Evolutionary conservation across 1,140 invertebrate species (phyloP).

Genomic region (Drosophila grimshawi): DNA sequence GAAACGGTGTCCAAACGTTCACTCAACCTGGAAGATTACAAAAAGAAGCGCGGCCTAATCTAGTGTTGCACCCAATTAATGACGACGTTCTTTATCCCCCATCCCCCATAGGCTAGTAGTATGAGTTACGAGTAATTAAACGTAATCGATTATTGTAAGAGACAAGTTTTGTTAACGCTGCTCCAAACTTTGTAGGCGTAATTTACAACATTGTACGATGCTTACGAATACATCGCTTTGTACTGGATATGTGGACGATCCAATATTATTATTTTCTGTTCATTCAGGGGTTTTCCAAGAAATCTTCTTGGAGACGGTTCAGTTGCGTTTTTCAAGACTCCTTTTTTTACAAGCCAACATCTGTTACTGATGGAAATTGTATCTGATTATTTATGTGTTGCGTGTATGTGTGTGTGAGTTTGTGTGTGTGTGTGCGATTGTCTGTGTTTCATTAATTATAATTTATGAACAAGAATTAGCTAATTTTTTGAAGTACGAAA

Average conservation of each 20-base stretch:
- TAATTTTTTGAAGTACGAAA: conserved; percentile 18
- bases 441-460: conserved; percentile 12
- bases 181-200: conserved; percentile 28
- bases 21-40: conserved; percentile 98
- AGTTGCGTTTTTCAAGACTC: neutral
- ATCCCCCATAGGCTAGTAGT: conserved; percentile 50
- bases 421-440: conserved; percentile 9
- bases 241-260: conserved; percentile 19
- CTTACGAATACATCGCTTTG: conserved; percentile 43
- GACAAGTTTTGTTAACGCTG: conserved; percentile 20
- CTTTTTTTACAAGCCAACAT: neutral
- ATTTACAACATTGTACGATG: conserved; percentile 43
- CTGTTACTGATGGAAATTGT: neutral
- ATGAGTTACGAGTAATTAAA: conserved; percentile 35
- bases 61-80: conserved; percentile 83
- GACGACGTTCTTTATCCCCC: conserved; percentile 33
- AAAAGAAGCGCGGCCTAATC: conserved; percentile 97
- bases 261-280: conserved; percentile 5
- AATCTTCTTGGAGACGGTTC: neutral
- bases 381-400: conserved; percentile 8
- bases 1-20: conserved; percentile 94
- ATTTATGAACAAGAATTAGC: conserved; percentile 32
- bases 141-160: conserved; percentile 29
- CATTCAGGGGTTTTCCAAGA: conserved; percentile 6
- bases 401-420: neutral